Evolutionary conservation across 92 coral and sea anemone species (phyloP), one percentile per base, ranked within the genome.

Genomic region (Palythoa grandis): DNA sequence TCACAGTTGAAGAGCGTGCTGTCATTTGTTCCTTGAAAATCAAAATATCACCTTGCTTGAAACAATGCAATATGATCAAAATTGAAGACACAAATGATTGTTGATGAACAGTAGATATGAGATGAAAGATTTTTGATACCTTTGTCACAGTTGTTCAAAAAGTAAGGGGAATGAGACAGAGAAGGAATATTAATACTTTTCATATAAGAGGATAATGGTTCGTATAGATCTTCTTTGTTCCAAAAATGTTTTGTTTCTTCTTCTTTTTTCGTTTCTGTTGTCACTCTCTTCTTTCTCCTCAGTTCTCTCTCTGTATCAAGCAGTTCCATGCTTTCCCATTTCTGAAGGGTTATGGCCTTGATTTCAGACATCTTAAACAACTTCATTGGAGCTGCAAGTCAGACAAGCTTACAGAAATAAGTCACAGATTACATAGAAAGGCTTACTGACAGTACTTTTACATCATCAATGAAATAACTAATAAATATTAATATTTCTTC

Each of bases 191-290:
- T 88, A 67, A 95, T 70, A n/a, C 82, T 87, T 29, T 72, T 89
- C 95, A 95, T 89, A 80, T 89, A 95, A 17, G 23, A 71, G 79
- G 83, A 77, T 68, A 95, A 80, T 6, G 98, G 98, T 56, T 93
- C 92, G 79, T 89, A 88, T 15, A 93, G 54, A 77, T 95, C 94
- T 52, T 89, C 95, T 72, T 76, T 69, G 71, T 95, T 94, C 98
- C 98, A 95, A 40, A 95, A 92, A 19, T 93, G 92, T 84, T 92
- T 89, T 72, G 90, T 93, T 76, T 95, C 95, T 19, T 89, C 92
- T 76, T 95, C 95, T 23, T 71, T 91, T 67, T 87, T 91, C 48
- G 54, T 83, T 35, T 88, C 93, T 37, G 88, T 57, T 52, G 83
- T 79, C 0, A 83, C 75, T 52, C 74, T 88, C 65, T 79, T 90